A percentile compares a stretch with the other conserved stretches of the same genome.
phyloP scores from a whole-genome alignment of 2,797 vertebrate species.

The Psittacula echo region DNA sequence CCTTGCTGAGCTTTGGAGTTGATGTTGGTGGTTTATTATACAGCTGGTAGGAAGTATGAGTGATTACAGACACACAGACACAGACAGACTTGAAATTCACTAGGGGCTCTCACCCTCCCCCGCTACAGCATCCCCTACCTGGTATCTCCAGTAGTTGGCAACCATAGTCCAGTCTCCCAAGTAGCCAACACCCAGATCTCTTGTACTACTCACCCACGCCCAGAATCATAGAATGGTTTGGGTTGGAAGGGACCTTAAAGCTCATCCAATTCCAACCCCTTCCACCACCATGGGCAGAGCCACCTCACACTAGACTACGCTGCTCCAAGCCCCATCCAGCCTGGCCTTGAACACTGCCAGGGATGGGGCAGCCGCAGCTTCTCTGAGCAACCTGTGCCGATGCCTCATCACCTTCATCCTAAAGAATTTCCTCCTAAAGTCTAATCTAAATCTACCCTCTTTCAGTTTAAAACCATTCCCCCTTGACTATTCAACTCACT shows the following conservation, averaged over 20 bases:
- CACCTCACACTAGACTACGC: not conserved
- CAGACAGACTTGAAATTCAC: not conserved
- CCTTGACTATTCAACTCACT: not conserved
- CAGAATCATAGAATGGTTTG: not conserved
- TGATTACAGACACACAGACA: not conserved
- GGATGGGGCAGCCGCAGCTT: no score
- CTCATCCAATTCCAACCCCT: not conserved
- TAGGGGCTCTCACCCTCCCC: not conserved
- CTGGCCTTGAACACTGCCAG: not conserved
- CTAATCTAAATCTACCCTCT: not conserved
- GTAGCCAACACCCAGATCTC: not conserved
- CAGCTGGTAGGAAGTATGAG: not conserved
- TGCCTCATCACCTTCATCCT: not conserved
- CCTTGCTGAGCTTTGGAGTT: not conserved
- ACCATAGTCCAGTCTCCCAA: not conserved
- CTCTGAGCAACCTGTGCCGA: not conserved
- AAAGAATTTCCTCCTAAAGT: not conserved
- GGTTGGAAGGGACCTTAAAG: not conserved
- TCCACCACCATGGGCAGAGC: no score
- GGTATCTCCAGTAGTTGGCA: not conserved
- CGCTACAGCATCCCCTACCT: fast-evolving
- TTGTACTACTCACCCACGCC: not conserved
- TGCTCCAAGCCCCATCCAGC: not conserved
- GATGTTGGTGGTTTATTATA: not conserved
- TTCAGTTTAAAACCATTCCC: not conserved